These are phyloP conservation scores for Corvus hawaiiensis DNA, from an alignment of 2,113 vertebrate genomes.

Conservation along the genomic window DNA sequence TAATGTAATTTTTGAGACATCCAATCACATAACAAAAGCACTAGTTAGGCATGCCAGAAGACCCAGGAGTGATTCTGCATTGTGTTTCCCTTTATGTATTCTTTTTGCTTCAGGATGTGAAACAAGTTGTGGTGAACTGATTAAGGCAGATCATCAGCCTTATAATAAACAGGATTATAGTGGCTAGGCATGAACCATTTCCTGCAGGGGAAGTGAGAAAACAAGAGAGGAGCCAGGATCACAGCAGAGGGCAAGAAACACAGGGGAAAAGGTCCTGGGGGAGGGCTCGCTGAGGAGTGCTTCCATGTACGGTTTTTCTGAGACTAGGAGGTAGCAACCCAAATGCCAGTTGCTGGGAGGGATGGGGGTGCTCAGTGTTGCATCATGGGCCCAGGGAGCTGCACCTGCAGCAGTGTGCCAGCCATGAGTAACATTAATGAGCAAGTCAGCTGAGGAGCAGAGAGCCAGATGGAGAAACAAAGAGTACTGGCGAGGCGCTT, in stretches of 20 bases:
- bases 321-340: not conserved
- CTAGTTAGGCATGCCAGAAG: not conserved
- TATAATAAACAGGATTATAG: not conserved
- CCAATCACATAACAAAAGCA: not conserved
- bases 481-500: not conserved
- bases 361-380: not conserved
- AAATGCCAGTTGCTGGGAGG: not conserved
- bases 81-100: not conserved
- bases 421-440: not conserved
- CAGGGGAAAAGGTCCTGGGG: not conserved
- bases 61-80: not conserved
- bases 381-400: not conserved
- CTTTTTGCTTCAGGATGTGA: not conserved
- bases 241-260: not conserved
- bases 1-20: not conserved
- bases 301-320: not conserved
- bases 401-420: conserved; percentile 43
- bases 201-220: not conserved
- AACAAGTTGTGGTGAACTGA: not conserved
- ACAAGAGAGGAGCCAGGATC: not conserved
- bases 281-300: not conserved
- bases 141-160: not conserved
- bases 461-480: conserved; percentile 25
- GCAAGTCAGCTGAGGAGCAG: not conserved
- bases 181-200: not conserved